Conservation (phyloP, 2,888 invertebrate genomes). For the Ormyrus nitidulus region DNA sequence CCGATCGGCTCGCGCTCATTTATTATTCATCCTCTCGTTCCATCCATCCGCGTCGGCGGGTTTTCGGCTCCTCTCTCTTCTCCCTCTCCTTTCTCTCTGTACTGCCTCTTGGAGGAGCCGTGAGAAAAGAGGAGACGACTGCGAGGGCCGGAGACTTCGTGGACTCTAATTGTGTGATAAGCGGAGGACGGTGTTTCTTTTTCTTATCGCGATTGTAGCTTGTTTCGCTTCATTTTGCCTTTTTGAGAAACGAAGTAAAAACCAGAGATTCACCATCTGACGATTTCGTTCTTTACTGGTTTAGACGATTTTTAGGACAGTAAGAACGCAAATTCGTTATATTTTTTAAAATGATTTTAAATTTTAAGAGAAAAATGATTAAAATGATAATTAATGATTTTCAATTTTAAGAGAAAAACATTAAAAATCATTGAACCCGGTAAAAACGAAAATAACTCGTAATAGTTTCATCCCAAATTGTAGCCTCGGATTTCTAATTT, state of each 20-base stretch:
- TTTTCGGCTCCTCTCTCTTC: constrained; percentile 31
- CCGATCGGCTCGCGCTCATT: constrained; percentile 43
- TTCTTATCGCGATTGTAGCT: neutral
- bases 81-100: constrained; percentile 20
- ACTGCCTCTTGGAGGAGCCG: constrained; percentile 9
- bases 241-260: neutral
- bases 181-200: constrained; percentile 64
- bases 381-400: too few relatives aligned
- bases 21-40: constrained; percentile 50
- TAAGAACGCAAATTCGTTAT: too few relatives aligned
- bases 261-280: neutral
- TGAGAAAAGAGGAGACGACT: constrained; percentile 35
- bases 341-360: too few relatives aligned
- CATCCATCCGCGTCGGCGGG: constrained; percentile 26
- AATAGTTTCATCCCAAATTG: neutral
- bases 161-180: constrained; percentile 73
- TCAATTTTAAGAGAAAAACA: too few relatives aligned
- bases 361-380: too few relatives aligned
- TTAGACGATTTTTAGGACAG: constrained; percentile 7
- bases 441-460: too few relatives aligned
- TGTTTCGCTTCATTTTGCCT: neutral
- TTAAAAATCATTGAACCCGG: too few relatives aligned
- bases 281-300: constrained; percentile 11
- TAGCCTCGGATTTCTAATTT: constrained; percentile 7
- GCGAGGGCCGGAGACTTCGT: constrained; percentile 32